These are phyloP conservation scores for Phalacrocorax brasilianus DNA, from an alignment of 2,113 vertebrate species.

Conservation along the genomic window DNA sequence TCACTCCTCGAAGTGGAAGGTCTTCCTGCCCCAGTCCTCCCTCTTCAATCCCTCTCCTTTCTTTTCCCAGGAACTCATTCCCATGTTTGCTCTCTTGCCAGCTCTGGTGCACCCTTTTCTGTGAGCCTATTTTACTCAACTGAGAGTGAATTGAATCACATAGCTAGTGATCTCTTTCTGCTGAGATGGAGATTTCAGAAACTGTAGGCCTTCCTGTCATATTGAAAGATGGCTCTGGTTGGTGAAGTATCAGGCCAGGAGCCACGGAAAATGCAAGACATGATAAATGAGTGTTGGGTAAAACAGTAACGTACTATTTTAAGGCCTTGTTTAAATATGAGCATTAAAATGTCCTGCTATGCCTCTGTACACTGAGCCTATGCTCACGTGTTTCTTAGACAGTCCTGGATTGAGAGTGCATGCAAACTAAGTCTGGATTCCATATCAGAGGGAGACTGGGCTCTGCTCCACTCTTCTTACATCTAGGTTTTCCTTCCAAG, in stretches of 20 bases:
- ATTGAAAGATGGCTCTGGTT: neutral
- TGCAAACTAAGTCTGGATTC: neutral
- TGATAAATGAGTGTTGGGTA: neutral
- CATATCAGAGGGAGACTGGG: neutral
- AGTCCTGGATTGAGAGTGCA: neutral
- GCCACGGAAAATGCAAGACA: neutral
- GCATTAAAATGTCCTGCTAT: neutral
- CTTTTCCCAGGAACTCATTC: neutral
- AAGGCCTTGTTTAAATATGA: neutral
- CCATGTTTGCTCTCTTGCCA: neutral
- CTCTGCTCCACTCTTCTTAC: neutral
- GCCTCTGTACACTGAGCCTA: neutral
- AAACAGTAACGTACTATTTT: neutral
- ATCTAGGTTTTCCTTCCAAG: neutral
- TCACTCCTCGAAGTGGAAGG: neutral
- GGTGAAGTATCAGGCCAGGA: neutral
- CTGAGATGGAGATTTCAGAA: neutral
- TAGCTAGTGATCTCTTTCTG: neutral
- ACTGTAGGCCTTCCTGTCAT: neutral
- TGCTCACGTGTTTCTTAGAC: neutral
- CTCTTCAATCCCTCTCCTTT: neutral
- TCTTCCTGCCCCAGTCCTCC: neutral
- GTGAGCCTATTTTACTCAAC: neutral
- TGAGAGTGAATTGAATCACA: neutral
- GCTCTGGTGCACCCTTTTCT: neutral